Evolutionary conservation across 1,140 invertebrate species (phyloP), one percentile per base, ranked within the genome.

Genomic region (Scaptomyza hsui): DNA sequence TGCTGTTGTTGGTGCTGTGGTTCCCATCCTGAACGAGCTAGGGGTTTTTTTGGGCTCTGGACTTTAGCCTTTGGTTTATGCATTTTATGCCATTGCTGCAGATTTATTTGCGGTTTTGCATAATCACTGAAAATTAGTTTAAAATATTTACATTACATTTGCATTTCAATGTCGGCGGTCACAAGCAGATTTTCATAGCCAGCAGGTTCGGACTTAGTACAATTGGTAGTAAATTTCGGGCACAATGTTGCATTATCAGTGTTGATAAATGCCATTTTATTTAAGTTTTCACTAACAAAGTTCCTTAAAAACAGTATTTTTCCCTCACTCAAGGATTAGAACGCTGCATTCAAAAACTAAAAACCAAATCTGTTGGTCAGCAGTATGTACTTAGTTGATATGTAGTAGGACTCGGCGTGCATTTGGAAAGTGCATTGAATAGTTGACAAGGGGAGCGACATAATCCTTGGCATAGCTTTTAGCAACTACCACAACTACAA

Each of bases 41-140:
- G 4, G 7, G 24, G 13, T 15, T n/a, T 24, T 29, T 57, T 51
- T 63, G 45, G 78, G 56, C 70, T 80, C 44, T 26, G 18, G 74
- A 26, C 68, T 79, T 49, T 45, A 29, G 61, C 19, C 45, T 57
- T 65, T 44, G 69, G 32, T 48, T 55, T 39, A 62, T 69, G 71
- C 56, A 67, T 73, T 62, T 61, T 49, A 42, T 69, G 64, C 70
- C 81, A 77, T 75, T 81, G 76, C 80, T 78, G 82, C 77, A 86
- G 81, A 88, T 86, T 88, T 86, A 86, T 86, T 86, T 88, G 81
- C 78, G 81, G 82, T 75, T 86, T 86, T 86, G 82, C 81, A 86
- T 86, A 86, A 88, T 88, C 81, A 86, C 81, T 81, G 77, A 65
- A 86, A 85, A 85, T 86, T 85, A 86, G 81, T 81, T 78, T 85